Base-by-base conservation (phyloP, 2,113 vertebrate species). In the Porphyrio hochstetteri region DNA sequence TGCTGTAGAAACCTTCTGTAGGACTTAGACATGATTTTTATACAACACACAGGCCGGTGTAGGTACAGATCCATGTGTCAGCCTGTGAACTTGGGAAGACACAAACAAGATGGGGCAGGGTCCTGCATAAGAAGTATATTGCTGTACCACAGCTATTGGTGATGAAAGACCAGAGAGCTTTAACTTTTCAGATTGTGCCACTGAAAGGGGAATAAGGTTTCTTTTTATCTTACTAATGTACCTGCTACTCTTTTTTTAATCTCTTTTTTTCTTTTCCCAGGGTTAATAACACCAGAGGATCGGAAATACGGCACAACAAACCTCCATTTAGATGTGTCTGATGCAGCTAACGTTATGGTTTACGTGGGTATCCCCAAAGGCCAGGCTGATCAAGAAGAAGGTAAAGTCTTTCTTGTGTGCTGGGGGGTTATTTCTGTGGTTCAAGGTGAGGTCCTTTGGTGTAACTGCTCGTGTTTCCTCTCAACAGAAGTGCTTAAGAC, bases 321-420 rank as follows among this genome's bases (percentile, higher is more conserved):
- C 83, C 98, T 98, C 13, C 98, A 98, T 61, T 80, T 98, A 53
- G 98, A 98, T 24, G 98, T 98, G 31, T 98, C 98, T 25, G 98
- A 98, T 11, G 98, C 98, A 18, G 98, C 98, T 12, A 98, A 98
- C 2, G 98, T 98, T 25, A 98, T 98, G 98, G 98, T 98, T 24
- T 98, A 98, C 0, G 98, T 98, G 80, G 98, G 98, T 4, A 98
- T 98, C 89, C 98, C 98, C 65, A 97, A 98, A 68, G 98, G 98
- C 67, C 98, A 98, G 88, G 94, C 95, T 52, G 97, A 98, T 31
- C 98, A 98, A 27, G 98, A 98, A 75, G 98, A 98, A 95, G 98
- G 98, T 98, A 59, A 55, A 86, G 42, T 31, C 20, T 70, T 8
- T 3, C 24, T 63, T 42, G 13, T 71, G 38, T 67, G 56, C 38